Conservation (phyloP, 1,140 invertebrate genomes). For the Brachionus paranguensis region DNA sequence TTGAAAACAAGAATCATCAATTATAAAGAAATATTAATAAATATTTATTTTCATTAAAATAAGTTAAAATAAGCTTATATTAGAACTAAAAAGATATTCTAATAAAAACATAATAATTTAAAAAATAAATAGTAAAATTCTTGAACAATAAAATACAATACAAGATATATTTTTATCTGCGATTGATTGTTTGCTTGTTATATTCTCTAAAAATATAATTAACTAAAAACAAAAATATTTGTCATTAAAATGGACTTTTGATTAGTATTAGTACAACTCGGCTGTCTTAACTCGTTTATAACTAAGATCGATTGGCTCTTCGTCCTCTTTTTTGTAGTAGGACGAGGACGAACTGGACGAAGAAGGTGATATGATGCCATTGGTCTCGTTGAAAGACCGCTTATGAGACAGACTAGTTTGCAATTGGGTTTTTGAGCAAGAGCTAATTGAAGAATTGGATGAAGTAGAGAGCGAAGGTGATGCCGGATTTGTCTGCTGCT, state of each 20-base stretch:
- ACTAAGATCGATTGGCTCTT: constrained; percentile 30
- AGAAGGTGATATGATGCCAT: constrained; percentile 32
- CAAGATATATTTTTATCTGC: background rate
- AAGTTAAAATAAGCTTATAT: no score
- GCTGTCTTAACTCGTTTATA: constrained; percentile 21
- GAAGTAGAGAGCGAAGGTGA: background rate
- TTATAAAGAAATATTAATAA: no score
- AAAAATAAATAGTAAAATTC: background rate
- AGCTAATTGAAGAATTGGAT: background rate
- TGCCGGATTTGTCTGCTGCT: background rate
- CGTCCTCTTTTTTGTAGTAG: background rate
- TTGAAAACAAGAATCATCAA: no score
- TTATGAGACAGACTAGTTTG: constrained; percentile 11
- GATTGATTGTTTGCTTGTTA: background rate
- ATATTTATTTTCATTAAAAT: no score
- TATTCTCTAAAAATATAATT: constrained; percentile 29
- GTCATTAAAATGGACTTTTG: background rate
- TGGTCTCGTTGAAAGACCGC: constrained; percentile 5
- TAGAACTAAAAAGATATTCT: no score
- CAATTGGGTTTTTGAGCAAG: background rate
- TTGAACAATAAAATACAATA: background rate
- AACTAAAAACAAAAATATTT: constrained; percentile 11
- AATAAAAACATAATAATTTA: background rate
- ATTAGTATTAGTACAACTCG: constrained; percentile 15
- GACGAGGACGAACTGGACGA: constrained; percentile 12